A percentile compares a stretch with the other conserved stretches of the same genome.
phyloP scores from a whole-genome alignment of 2,888 invertebrate species.

The Sesamia inferens region DNA sequence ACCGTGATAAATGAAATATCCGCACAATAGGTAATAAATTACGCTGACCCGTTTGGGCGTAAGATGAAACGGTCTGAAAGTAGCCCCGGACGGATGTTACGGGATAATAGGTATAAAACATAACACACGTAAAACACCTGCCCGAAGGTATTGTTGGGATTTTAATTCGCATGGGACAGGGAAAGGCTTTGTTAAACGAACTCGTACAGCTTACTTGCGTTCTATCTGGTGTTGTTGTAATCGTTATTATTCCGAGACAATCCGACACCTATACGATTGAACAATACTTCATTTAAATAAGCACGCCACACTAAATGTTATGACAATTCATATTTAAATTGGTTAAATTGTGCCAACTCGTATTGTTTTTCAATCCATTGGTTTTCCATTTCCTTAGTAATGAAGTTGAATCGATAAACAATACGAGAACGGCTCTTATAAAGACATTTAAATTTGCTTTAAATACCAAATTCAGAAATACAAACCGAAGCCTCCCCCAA shows the following conservation, averaged over 20 bases:
- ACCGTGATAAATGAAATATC: constrained; percentile 90
- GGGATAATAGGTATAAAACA: constrained; percentile 84
- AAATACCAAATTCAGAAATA: no score
- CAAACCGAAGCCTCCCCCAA: no score
- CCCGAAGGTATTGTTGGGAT: constrained; percentile 76
- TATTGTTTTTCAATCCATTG: constrained; percentile 17
- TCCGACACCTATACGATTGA: background rate
- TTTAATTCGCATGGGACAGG: constrained; percentile 75
- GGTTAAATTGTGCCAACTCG: constrained; percentile 14
- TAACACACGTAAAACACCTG: constrained; percentile 85
- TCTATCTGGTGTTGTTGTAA: constrained; percentile 40
- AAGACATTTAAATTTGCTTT: constrained; percentile 20
- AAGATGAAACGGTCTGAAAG: constrained; percentile 88
- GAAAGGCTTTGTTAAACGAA: constrained; percentile 67
- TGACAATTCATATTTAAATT: background rate
- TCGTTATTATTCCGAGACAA: constrained; percentile 25
- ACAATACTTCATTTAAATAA: background rate
- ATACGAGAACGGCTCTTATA: constrained; percentile 25
- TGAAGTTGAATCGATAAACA: constrained; percentile 37
- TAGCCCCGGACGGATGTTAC: constrained; percentile 83
- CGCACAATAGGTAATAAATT: constrained; percentile 90
- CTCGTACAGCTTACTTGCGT: constrained; percentile 39
- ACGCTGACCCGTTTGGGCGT: constrained; percentile 87
- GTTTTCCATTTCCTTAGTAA: constrained; percentile 5
- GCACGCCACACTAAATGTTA: constrained; percentile 1